Base-by-base conservation (phyloP, 2,888 invertebrate genomes). In the Blera fallax region DNA sequence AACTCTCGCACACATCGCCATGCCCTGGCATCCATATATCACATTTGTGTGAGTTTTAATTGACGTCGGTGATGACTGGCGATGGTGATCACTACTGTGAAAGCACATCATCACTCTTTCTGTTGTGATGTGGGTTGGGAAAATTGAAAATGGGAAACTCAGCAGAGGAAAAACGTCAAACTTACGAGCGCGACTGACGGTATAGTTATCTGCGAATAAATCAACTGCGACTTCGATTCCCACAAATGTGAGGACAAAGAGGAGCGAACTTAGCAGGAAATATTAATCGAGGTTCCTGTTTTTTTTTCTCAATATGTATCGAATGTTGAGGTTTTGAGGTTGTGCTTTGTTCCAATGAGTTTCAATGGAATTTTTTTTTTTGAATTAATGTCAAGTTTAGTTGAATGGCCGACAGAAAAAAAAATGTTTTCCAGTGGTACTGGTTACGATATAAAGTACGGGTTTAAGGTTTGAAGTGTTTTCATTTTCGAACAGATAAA, bases 31-130 rank as follows among this genome's bases (percentile, higher is more conserved):
- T 60, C 50, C 69, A 70, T 78, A 62, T 52, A 60, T 69, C 60
- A 78, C 56, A 72, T 72, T 60, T 79, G 72, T 79, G 48, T 79
- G 72, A 56, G 72, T 64, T 64, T 72, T 79, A 79, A 79, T 79
- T 79, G 78, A 54, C 72, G n/a, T 79, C 18, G 45, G 29, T 29
- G 45, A 64, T 27, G 6, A 60, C 10, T 50, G 34, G 37, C n/a
- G 52, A 52, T 14, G 7, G 27, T 56, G 60, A 73, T 73, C 50
- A 11, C 7, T 21, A 11, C 7, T 21, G 18, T 77, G 76, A 77
- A 40, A n/a, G n/a, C 76, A 67, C 76, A 78, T 78, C 77, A 43
- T 54, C 21, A 50, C 34, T 50, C 29, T 69, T 50, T 58, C 50
- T 37, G 52, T 37, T 8, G 8, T 24, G 29, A 43, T 21, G 67